These are phyloP conservation scores for Epirrita christyi DNA, from an alignment of 2,888 invertebrate genomes.

Conservation along the genomic window DNA sequence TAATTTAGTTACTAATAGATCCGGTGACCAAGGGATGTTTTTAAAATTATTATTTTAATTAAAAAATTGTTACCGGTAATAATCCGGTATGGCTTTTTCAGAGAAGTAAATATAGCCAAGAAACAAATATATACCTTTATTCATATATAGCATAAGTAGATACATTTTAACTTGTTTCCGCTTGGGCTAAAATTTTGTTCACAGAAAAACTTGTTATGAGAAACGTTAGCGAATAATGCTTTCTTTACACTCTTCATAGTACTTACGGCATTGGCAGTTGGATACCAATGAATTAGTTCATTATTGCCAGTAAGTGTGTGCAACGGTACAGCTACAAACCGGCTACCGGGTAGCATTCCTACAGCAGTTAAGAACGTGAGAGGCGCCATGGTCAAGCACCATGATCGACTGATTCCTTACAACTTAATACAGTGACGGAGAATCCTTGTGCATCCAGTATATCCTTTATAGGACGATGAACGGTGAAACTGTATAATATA, in stretches of 20 bases:
- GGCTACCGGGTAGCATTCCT: constrained; percentile 37
- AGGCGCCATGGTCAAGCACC: constrained; percentile 39
- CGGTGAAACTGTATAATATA: not conserved
- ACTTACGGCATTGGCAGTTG: constrained; percentile 15
- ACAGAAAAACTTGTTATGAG: not conserved
- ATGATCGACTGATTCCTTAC: constrained; percentile 31
- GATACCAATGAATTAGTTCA: constrained; percentile 20
- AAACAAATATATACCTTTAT: too few relatives aligned
- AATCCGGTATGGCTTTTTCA: too few relatives aligned
- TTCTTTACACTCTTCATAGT: not conserved
- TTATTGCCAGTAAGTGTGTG: constrained; percentile 24
- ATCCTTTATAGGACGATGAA: not conserved
- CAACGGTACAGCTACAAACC: constrained; percentile 24
- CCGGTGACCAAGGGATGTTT: too few relatives aligned
- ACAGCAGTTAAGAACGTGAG: constrained; percentile 21
- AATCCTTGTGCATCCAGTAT: constrained; percentile 15
- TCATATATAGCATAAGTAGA: too few relatives aligned
- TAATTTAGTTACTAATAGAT: too few relatives aligned
- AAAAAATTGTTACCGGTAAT: too few relatives aligned
- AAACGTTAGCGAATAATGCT: not conserved
- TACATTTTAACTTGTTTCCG: not conserved
- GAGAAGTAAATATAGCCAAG: too few relatives aligned
- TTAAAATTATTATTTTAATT: too few relatives aligned
- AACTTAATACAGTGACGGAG: constrained; percentile 24
- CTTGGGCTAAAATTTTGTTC: too few relatives aligned